A percentile compares a stretch with the other conserved stretches of the same genome.
Conservation (phyloP, 64 coral and sea anemone species). For the Actinia equina region DNA sequence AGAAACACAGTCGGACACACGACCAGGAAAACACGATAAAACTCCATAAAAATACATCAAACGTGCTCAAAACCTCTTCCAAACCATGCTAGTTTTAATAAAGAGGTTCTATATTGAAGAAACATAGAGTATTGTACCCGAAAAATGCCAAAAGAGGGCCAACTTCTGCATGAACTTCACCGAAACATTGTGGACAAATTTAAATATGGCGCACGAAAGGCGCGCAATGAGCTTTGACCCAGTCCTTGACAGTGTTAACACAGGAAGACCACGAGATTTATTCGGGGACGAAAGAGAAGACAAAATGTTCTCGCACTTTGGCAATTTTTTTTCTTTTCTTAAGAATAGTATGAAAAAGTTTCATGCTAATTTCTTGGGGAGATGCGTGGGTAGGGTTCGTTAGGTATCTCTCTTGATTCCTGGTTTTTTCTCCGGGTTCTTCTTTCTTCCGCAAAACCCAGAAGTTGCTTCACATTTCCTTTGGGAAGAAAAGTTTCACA, state of each 20-base stretch:
- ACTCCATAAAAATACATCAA: not conserved
- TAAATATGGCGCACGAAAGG: slow-evolving; percentile 14
- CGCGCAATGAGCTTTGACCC: not conserved
- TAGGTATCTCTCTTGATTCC: too few relatives aligned
- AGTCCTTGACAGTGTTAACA: not conserved
- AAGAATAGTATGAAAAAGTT: too few relatives aligned
- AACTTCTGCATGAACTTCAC: not conserved
- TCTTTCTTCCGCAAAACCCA: too few relatives aligned
- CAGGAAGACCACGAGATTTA: not conserved
- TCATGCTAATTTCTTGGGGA: too few relatives aligned
- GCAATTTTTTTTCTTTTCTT: too few relatives aligned
- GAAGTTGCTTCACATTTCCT: not conserved
- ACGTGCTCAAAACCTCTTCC: not conserved
- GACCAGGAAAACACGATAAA: not conserved
- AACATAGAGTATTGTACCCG: not conserved
- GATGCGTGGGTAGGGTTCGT: too few relatives aligned
- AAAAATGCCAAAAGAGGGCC: not conserved
- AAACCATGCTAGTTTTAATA: not conserved
- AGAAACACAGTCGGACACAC: not conserved
- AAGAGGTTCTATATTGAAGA: not conserved
- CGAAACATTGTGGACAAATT: not conserved
- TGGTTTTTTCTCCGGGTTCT: too few relatives aligned
- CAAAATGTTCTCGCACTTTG: too few relatives aligned
- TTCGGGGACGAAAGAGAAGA: too few relatives aligned
- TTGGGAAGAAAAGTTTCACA: not conserved